Evolutionary conservation across 2,888 invertebrate species (phyloP).

Genomic region (Drosophila greeni): DNA sequence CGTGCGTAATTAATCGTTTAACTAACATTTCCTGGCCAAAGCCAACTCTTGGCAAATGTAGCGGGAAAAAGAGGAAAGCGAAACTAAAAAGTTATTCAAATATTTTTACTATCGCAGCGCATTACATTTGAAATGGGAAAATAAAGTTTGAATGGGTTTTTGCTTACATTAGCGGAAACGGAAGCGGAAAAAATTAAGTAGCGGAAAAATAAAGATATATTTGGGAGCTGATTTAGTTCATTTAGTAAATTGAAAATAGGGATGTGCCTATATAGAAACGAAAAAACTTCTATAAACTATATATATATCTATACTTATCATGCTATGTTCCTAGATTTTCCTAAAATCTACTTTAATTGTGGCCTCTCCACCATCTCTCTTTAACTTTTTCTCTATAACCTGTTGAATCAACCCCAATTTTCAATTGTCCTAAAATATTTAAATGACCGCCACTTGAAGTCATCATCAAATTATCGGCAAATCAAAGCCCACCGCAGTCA

Average conservation of each 20-base stretch:
- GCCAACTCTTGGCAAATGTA: constrained; percentile 37
- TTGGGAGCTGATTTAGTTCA: background rate
- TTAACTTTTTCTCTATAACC: background rate
- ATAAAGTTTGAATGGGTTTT: constrained; percentile 29
- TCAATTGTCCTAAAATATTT: constrained; percentile 20
- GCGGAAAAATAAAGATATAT: background rate
- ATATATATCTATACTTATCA: too few species aligned
- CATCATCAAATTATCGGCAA: constrained; percentile 15
- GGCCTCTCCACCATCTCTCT: too few species aligned
- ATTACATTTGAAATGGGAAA: constrained; percentile 36
- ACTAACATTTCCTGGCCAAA: constrained; percentile 58
- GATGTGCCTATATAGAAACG: rapidly evolving
- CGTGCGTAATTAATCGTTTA: constrained; percentile 69
- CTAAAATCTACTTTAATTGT: too few species aligned
- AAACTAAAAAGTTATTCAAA: constrained; percentile 39
- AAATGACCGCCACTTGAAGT: constrained; percentile 19
- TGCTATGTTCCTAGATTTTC: too few species aligned
- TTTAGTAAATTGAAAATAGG: background rate
- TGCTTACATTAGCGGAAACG: constrained; percentile 6
- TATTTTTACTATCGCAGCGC: constrained; percentile 43
- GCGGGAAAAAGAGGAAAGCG: background rate
- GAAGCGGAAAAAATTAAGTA: background rate
- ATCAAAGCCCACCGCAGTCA: constrained; percentile 10
- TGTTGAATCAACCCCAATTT: constrained; percentile 12
- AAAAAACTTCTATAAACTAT: too few species aligned